phyloP scores from a whole-genome alignment of 2,797 vertebrate species.

The Schizopygopsis pylzovi region DNA sequence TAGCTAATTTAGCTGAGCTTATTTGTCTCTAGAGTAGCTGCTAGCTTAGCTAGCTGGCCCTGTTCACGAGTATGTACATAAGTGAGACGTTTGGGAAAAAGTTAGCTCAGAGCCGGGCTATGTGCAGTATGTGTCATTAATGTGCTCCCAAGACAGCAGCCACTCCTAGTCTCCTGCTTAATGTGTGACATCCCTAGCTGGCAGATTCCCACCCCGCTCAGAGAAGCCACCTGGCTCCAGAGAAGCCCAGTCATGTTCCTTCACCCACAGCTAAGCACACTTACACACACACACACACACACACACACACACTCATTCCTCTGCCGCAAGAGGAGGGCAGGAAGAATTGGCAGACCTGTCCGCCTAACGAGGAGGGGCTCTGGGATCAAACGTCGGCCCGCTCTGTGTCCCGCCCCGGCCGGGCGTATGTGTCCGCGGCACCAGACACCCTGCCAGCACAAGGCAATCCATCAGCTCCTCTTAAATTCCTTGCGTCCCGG shows the following conservation, averaged over 20 bases:
- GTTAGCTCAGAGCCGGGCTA: constrained; percentile 50
- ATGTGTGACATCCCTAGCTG: constrained; percentile 42
- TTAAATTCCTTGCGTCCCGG: constrained; percentile 62
- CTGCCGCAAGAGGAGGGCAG: constrained; percentile 29
- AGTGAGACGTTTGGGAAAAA: constrained; percentile 51
- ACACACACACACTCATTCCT: constrained; percentile 24
- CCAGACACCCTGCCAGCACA: constrained; percentile 50
- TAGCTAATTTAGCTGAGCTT: not conserved
- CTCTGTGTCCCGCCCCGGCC: constrained; percentile 9
- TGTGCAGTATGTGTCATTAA: constrained; percentile 71
- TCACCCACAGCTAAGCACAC: constrained; percentile 41
- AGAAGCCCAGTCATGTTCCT: constrained; percentile 40
- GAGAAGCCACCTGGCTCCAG: constrained; percentile 26
- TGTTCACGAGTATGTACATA: constrained; percentile 38
- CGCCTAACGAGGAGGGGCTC: constrained; percentile 44
- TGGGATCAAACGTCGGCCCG: constrained; percentile 47
- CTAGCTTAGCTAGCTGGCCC: not conserved
- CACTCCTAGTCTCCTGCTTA: constrained; percentile 50
- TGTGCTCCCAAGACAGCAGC: constrained; percentile 68
- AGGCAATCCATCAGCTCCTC: constrained; percentile 58
- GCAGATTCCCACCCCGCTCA: constrained; percentile 9
- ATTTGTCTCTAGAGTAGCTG: not conserved
- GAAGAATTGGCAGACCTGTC: constrained; percentile 50
- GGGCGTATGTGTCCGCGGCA: constrained; percentile 16
- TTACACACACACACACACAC: constrained; percentile 13